Base-by-base conservation (phyloP, 2,888 invertebrate genomes). In the Cantharis rufa region DNA sequence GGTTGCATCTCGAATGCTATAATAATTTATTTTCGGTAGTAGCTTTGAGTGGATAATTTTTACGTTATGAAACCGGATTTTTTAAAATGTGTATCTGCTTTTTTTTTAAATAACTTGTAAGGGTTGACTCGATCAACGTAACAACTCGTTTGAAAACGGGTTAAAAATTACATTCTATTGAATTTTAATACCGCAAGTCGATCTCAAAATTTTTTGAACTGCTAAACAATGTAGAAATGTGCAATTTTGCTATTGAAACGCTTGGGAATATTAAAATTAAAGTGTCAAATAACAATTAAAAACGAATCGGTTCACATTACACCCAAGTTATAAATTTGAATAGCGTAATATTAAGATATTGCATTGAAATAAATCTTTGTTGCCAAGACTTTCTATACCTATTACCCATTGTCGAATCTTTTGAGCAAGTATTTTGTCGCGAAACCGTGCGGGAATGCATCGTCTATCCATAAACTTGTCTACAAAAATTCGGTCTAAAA, bases 111-210 rank as follows among this genome's bases (percentile, higher is more conserved):
- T 48, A 48, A n/a, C n/a, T 48, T 9, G 5, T 9, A 48, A 48
- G 48, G 48, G 48, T 48, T 48, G 48, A 48, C n/a, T 48, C 48
- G 13, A 48, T 48, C 48, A n/a, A n/a, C 16, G 24, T 16, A 18
- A 66, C 21, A 66, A 78, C 78, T 71, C 68, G 78, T 78, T 75
- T 77, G 61, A 72, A 78, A 78, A 78, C 78, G 75, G 75, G 78
- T 78, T 78, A 66, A 78, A 75, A 75, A 75, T 78, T 73, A 78
- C 21, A 69, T 70, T 62, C 62, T 70, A 75, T 75, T 78, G 70
- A 72, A 70, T 69, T 74, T 28, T 62, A 68, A 48, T 48, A 48
- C 48, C n/a, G 48, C 48, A 48, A 48, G 48, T 48, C 48, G 48
- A 48, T 48, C n/a, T 48, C 2, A 48, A 48, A 48, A n/a, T 48